Evolutionary conservation across 2,113 vertebrate genomes (phyloP).

Genomic region (Amphiprion percula): DNA sequence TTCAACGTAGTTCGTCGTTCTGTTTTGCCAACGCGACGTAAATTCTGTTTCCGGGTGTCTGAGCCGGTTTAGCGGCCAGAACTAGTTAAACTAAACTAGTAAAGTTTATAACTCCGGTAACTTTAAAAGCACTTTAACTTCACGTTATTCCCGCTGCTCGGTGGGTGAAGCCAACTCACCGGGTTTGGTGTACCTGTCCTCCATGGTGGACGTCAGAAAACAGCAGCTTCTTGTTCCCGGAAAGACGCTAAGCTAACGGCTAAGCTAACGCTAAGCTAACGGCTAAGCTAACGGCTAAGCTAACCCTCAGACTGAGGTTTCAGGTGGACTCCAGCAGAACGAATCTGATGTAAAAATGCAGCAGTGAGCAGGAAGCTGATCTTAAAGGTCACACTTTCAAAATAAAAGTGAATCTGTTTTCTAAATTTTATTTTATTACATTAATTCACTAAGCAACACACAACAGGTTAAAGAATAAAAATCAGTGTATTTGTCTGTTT

Average conservation of each 20-base stretch:
- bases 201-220: slow-evolving; percentile 51
- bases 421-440: too few species aligned
- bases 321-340: not conserved
- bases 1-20: not conserved
- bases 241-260: not conserved
- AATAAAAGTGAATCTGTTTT: slow-evolving; percentile 16
- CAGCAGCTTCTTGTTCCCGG: not conserved
- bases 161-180: slow-evolving; percentile 43
- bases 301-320: not conserved
- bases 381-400: not conserved
- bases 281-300: slow-evolving; percentile 12
- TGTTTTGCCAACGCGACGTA: too few species aligned
- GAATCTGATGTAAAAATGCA: too few species aligned
- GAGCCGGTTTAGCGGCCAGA: not conserved
- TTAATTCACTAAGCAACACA: too few species aligned
- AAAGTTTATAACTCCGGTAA: not conserved
- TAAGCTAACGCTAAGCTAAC: slow-evolving; percentile 16
- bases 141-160: not conserved
- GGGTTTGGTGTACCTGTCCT: slow-evolving; percentile 77
- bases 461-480: too few species aligned
- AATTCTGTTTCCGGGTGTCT: too few species aligned
- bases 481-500: too few species aligned
- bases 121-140: accelerated
- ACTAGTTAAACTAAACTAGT: too few species aligned
- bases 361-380: not conserved